Evolutionary conservation across 2,113 vertebrate species (phyloP).

Genomic region (Gadus macrocephalus): DNA sequence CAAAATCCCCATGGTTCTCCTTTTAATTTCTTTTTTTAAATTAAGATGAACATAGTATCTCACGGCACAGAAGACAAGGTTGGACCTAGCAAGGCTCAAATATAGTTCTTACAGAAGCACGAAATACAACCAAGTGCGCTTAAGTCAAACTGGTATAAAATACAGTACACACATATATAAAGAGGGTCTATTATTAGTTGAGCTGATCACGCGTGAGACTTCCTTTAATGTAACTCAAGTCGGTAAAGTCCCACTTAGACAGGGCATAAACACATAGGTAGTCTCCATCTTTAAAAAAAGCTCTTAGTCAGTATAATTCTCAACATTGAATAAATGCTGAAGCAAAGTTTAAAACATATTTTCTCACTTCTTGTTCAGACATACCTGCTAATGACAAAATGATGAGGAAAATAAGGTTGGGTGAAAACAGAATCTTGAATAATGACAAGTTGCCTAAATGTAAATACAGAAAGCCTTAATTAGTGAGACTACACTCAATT

Average conservation of each 20-base stretch:
- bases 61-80: conserved; percentile 59
- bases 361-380: conserved; percentile 47
- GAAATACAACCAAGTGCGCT: conserved; percentile 48
- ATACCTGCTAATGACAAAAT: conserved; percentile 52
- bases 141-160: conserved; percentile 59
- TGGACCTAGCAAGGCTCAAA: conserved; percentile 63
- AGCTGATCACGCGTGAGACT: conserved; percentile 52
- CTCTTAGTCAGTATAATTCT: conserved; percentile 43
- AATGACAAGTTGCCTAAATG: conserved; percentile 51
- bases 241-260: conserved; percentile 50
- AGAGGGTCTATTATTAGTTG: conserved; percentile 50
- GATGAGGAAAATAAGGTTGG: conserved; percentile 52
- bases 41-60: conserved; percentile 67
- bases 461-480: conserved; percentile 33
- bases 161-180: conserved; percentile 66
- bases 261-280: conserved; percentile 21
- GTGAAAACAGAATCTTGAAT: conserved; percentile 46
- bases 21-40: conserved; percentile 73
- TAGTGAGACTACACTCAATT: conserved; percentile 36
- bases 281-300: conserved; percentile 32
- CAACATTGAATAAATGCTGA: conserved; percentile 60
- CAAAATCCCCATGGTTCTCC: conserved; percentile 70
- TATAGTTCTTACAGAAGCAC: conserved; percentile 65
- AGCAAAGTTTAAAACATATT: conserved; percentile 31
- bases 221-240: conserved; percentile 63